Evolutionary conservation across 2,113 vertebrate species (phyloP).

Genomic region (Notiomystis cincta): DNA sequence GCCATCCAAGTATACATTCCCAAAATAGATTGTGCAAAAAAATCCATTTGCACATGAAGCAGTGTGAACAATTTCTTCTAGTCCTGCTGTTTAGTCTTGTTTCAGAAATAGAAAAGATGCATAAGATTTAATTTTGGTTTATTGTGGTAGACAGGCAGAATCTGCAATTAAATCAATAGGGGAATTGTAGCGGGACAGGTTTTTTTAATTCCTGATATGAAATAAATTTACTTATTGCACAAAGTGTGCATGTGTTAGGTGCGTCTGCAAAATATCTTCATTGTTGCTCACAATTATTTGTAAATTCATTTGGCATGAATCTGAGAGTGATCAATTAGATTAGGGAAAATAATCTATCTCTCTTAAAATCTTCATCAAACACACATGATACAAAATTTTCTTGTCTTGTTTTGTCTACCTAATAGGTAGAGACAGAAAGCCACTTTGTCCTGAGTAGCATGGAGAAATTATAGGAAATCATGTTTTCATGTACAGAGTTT

Average conservation of each 20-base stretch:
- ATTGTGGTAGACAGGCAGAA: neutral
- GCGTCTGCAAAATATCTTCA: neutral
- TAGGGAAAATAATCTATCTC: neutral
- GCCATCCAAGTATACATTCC: neutral
- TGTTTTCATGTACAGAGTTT: neutral
- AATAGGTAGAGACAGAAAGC: neutral
- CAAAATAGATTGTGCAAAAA: neutral
- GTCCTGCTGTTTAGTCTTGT: neutral
- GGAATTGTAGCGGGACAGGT: neutral
- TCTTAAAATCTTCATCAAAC: neutral
- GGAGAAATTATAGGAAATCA: neutral
- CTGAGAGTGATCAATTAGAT: neutral
- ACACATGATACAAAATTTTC: neutral
- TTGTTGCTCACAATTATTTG: neutral
- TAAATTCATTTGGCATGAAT: neutral
- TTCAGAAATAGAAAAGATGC: neutral
- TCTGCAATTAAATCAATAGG: neutral
- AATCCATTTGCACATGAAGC: neutral
- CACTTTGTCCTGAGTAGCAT: neutral
- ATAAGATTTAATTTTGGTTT: neutral
- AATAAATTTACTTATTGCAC: neutral
- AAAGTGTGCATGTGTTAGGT: rapidly evolving
- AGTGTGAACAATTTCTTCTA: neutral
- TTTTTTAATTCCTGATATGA: neutral
- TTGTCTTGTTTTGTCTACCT: neutral